phyloP scores from a whole-genome alignment of 1,140 invertebrate genomes.

The Lasioglossum albipes region DNA sequence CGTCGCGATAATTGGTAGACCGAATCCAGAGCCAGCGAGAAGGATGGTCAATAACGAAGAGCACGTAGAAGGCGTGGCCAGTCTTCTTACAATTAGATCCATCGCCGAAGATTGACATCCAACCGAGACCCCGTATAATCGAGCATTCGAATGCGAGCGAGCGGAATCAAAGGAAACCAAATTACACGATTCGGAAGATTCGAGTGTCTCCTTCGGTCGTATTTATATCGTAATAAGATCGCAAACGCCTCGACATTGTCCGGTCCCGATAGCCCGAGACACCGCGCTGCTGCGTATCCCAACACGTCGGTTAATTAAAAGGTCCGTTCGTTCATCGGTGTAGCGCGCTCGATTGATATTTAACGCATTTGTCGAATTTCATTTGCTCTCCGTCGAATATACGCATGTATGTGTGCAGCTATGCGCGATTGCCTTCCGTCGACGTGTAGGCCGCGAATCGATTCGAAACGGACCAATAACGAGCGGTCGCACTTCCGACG shows the following conservation, averaged over 20 bases:
- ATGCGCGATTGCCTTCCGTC: conserved; percentile 38
- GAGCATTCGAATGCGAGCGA: background rate
- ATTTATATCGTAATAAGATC: too few relatives aligned
- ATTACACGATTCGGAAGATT: background rate
- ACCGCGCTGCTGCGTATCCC: too few relatives aligned
- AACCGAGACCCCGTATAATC: conserved; percentile 39
- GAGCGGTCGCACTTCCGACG: background rate
- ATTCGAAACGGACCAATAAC: conserved; percentile 34
- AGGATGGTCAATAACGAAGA: conserved; percentile 75
- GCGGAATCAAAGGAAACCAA: background rate
- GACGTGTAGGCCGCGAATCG: conserved; percentile 46
- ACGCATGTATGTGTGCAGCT: conserved; percentile 52
- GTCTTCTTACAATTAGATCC: conserved; percentile 38
- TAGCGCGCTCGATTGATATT: too few relatives aligned
- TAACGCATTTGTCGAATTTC: too few relatives aligned
- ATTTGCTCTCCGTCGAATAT: background rate
- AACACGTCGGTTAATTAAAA: too few relatives aligned
- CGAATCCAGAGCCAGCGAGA: conserved; percentile 68
- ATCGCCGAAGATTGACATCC: conserved; percentile 55
- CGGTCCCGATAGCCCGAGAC: too few relatives aligned
- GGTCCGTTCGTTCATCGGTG: too few relatives aligned
- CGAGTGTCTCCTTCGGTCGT: too few relatives aligned
- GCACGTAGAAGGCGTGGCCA: conserved; percentile 74
- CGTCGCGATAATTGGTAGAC: conserved; percentile 72
- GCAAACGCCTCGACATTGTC: too few relatives aligned